Conservation (phyloP, 2,888 invertebrate genomes). For the Boloria euphrosyne region DNA sequence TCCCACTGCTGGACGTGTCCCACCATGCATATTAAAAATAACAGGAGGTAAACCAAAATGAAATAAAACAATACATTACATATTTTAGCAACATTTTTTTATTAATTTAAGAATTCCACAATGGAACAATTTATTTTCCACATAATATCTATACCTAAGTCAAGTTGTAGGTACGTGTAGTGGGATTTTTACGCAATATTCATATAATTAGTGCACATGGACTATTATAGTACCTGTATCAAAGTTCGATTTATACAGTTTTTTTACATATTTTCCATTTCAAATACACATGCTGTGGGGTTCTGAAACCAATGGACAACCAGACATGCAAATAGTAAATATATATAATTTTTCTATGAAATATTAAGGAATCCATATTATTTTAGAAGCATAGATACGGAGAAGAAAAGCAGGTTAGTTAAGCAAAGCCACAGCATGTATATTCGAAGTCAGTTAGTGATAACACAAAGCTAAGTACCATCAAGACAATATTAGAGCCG, state of each 20-base stretch:
- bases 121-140: conserved; percentile 77
- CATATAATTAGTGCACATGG: conserved; percentile 64
- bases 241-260: conserved; percentile 43
- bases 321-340: conserved; percentile 3
- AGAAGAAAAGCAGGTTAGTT: background rate
- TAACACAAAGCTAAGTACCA: conserved; percentile 37
- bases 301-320: background rate
- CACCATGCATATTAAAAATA: too few relatives aligned
- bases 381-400: background rate
- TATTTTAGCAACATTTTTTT: conserved; percentile 83
- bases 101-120: conserved; percentile 83
- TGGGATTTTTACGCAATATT: conserved; percentile 54
- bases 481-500: conserved; percentile 30
- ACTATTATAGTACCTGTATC: conserved; percentile 69
- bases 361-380: background rate
- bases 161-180: conserved; percentile 69
- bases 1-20: too few relatives aligned
- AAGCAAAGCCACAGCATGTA: conserved; percentile 17
- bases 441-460: conserved; percentile 24
- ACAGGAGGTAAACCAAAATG: conserved; percentile 18
- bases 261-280: conserved; percentile 29
- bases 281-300: conserved; percentile 37
- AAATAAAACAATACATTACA: conserved; percentile 61
- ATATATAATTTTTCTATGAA: conserved; percentile 6
- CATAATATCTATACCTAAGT: conserved; percentile 71